Evolutionary conservation across 1,140 invertebrate species (phyloP).

Genomic region (Heliconius hermathena): DNA sequence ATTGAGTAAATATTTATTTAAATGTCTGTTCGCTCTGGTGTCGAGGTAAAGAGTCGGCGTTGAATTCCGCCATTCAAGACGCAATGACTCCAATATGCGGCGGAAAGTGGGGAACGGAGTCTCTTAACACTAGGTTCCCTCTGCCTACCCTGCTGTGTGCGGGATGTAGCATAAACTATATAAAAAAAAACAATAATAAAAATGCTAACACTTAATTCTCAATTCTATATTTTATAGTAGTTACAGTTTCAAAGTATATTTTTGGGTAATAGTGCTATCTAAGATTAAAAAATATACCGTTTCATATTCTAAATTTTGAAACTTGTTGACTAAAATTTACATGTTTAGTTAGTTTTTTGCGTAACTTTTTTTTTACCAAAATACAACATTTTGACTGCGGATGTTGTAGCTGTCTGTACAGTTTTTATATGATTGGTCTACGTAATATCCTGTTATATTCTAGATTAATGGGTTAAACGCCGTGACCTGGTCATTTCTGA

Average conservation of each 20-base stretch:
- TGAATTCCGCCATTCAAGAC: too few relatives aligned
- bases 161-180: too few relatives aligned
- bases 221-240: neutral
- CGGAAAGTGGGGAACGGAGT: too few relatives aligned
- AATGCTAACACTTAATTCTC: too few relatives aligned
- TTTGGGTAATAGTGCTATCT: neutral
- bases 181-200: too few relatives aligned
- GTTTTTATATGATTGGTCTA: neutral
- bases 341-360: neutral
- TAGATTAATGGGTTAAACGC: slow-evolving; percentile 7
- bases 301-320: neutral
- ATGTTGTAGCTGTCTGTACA: neutral
- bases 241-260: neutral
- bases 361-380: slow-evolving; percentile 2
- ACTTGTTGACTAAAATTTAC: neutral
- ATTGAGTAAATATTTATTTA: too few relatives aligned
- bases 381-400: neutral
- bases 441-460: slow-evolving; percentile 8
- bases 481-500: neutral
- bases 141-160: too few relatives aligned
- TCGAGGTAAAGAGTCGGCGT: too few relatives aligned
- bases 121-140: too few relatives aligned
- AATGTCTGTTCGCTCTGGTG: too few relatives aligned
- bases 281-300: neutral
- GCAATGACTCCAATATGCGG: too few relatives aligned